Evolutionary conservation across 1,140 invertebrate genomes (phyloP), one percentile per base, ranked within the genome.

Genomic region (Drosophila ironensis): DNA sequence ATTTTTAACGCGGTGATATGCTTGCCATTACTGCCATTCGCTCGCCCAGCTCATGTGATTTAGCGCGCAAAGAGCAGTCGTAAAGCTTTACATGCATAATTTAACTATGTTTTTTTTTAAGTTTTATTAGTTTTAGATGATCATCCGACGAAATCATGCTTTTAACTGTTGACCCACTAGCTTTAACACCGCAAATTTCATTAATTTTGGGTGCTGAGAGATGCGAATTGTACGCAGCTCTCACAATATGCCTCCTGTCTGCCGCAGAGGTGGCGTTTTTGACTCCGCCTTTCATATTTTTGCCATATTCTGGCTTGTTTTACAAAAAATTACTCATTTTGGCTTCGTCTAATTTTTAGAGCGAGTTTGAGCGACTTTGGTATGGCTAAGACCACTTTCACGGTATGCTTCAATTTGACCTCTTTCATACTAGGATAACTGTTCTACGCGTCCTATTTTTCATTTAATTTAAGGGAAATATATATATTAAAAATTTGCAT

Each of bases 171-270:
- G 27, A 53, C 11, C 22, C 40, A 35, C 40, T 44, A 17, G 20
- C 38, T 53, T 16, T 54, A 25, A 44, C 28, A 54, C 51, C 40
- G 19, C 28, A 54, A 54, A 54, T 37, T 44, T 38, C 47, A 27
- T 51, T 51, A 51, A 51, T 40, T 51, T 40, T 51, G 35, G 33
- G 47, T 38, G 22, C 47, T 51, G 20, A 38, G 9, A 27, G 33
- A 25, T 38, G 47, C 4, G 33, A 50, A 50, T 38, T 50, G 22
- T 8, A 51, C 47, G 35, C 35, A 50, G 33, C 12, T 40, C 22
- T 8, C 22, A 38, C 22, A 50, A 50, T 50, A 27, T 38, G 33
- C 33, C 47, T 50, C 33, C 33, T 38, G 46, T 50, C 30, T 38
- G 17, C n/a, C 40, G 38, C 38, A 22, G 17, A 22, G 9, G 38